Evolutionary conservation across 1,140 invertebrate species (phyloP), one percentile per base, ranked within the genome.

Genomic region (Micrasema longulum): DNA sequence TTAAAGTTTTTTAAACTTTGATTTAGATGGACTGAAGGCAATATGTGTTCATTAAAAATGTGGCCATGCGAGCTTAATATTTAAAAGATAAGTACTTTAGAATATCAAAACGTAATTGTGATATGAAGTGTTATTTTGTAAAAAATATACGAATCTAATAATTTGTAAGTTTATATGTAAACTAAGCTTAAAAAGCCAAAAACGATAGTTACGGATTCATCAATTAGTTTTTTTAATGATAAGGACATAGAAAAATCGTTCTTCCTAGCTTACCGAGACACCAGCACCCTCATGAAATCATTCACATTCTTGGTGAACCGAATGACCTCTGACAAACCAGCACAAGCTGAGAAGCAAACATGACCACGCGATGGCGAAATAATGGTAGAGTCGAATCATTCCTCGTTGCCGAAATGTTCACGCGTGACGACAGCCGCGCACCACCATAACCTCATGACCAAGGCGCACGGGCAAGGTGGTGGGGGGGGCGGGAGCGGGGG

Each of bases 321-420:
- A 31, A 31, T 31, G 26, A 31, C 26, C 26, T 31, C 3, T 31
- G 26, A 31, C 7, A 55, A 16, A n/a, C 14, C 12, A 0, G 22
- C 22, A 38, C 9, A 12, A 55, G 31, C 16, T 6, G 26, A 1
- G 53, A 23, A 53, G 31, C 4, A 66, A 20, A 48, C 47, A 69
- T 23, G 43, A 82, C 82, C 80, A 81, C 80, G 81, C 83, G 81
- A 83, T 83, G 84, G 79, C 80, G 81, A 78, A 81, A 83, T 84
- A 83, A 85, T 85, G 84, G 83, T 85, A 79, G 83, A 85, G 79
- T 81, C 83, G 81, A 82, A 83, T 77, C 83, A 80, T 77, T 79
- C 80, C 79, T 81, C 83, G 79, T 80, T 81, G 80, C 80, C 81
- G 55, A 80, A 81, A 71, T 82, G 82, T 77, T 81, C 79, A 80